Evolutionary conservation across 1,140 invertebrate genomes (phyloP).

Genomic region (Brachionus rotundiformis): DNA sequence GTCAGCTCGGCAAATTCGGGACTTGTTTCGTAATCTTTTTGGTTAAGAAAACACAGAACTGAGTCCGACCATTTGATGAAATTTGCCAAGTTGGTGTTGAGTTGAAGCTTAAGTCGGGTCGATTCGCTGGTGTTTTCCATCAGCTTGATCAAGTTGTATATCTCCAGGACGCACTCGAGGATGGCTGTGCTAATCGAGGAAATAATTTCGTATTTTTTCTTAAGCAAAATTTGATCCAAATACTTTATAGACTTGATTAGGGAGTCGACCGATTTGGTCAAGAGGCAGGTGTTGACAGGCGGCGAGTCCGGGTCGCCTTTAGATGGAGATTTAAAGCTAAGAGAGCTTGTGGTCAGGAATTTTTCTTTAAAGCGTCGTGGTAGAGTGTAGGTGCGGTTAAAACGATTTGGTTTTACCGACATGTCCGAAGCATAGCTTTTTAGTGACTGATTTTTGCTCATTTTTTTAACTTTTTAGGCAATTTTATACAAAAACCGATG

Average conservation of each 20-base stretch:
- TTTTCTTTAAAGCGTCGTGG: conserved; percentile 39
- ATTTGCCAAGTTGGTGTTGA: conserved; percentile 39
- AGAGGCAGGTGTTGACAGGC: background rate
- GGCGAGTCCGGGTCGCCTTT: background rate
- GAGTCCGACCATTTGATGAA: conserved; percentile 49
- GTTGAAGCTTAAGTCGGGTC: background rate
- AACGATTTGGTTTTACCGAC: background rate
- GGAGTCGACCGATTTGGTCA: conserved; percentile 7
- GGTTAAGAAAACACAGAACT: background rate
- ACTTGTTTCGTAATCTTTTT: background rate
- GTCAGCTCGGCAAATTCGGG: background rate
- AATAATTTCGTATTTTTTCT: conserved; percentile 38
- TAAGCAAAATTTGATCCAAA: background rate
- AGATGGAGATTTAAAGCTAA: conserved; percentile 8
- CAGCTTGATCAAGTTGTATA: conserved; percentile 28
- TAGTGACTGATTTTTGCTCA: conserved; percentile 18
- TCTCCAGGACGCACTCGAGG: conserved; percentile 11
- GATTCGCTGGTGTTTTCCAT: background rate
- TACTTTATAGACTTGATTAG: conserved; percentile 8
- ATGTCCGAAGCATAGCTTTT: background rate
- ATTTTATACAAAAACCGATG: background rate
- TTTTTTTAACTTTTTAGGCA: background rate
- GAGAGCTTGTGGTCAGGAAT: conserved; percentile 12
- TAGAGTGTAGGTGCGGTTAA: conserved; percentile 20
- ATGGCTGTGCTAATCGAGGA: conserved; percentile 37